Conservation (phyloP, 2,113 vertebrate genomes). For the Nerophis lumbriciformis region DNA sequence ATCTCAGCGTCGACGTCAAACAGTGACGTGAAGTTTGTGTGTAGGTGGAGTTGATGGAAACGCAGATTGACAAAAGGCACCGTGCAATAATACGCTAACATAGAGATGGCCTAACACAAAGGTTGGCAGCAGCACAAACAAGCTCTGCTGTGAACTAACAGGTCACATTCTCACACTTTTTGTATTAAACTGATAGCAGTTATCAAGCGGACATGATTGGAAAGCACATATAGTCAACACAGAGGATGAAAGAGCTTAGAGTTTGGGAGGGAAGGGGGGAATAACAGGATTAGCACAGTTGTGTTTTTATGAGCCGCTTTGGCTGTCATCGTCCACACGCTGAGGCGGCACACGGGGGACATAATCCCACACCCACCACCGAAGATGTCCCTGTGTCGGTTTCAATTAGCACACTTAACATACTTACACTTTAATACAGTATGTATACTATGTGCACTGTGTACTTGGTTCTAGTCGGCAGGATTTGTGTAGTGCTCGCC, state of each 20-base stretch:
- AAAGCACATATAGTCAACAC: conserved; percentile 6
- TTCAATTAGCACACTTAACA: background rate
- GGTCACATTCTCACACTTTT: conserved; percentile 10
- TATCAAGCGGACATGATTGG: background rate
- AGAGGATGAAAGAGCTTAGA: background rate
- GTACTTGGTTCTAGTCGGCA: too few relatives aligned
- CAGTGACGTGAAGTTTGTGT: background rate
- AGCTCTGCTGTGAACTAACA: conserved; percentile 8
- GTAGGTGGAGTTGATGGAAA: background rate
- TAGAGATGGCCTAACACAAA: conserved; percentile 14
- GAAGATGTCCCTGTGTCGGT: background rate
- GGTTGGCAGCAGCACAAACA: conserved; percentile 10
- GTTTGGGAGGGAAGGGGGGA: background rate
- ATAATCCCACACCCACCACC: background rate
- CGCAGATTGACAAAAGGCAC: background rate
- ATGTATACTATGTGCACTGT: too few relatives aligned
- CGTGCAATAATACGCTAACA: background rate
- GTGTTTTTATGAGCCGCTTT: conserved; percentile 32
- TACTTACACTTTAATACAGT: too few relatives aligned
- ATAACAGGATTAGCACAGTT: conserved; percentile 35
- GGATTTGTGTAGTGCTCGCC: too few relatives aligned
- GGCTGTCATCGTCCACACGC: conserved; percentile 16
- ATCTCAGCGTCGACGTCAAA: background rate
- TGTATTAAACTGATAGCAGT: background rate
- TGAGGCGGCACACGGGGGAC: conserved; percentile 19